Evolutionary conservation across 1,140 invertebrate species (phyloP).

Genomic region (Bombyx mandarina): DNA sequence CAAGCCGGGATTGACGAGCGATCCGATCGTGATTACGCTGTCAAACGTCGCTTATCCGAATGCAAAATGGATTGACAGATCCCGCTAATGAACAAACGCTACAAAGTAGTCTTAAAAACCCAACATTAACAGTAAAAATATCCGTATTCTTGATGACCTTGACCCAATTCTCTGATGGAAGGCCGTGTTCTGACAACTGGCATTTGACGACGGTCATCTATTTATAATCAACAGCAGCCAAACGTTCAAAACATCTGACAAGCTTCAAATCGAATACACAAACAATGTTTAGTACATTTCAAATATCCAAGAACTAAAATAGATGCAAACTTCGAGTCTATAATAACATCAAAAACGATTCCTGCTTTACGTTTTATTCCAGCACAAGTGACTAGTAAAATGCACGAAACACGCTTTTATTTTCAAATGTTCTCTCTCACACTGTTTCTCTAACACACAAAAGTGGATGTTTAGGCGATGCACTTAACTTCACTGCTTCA

Average conservation of each 20-base stretch:
- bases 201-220: slow-evolving; percentile 8
- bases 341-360: background rate
- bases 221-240: slow-evolving; percentile 1
- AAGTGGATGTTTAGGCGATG: slow-evolving; percentile 33
- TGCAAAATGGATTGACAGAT: too few species aligned
- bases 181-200: slow-evolving; percentile 14
- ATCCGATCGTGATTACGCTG: slow-evolving; percentile 56
- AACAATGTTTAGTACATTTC: too few species aligned
- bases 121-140: slow-evolving; percentile 8
- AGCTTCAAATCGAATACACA: too few species aligned
- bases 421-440: slow-evolving; percentile 22
- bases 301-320: too few species aligned
- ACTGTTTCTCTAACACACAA: slow-evolving; percentile 49
- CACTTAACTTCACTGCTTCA: slow-evolving; percentile 62
- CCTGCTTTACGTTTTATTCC: background rate
- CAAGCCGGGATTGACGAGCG: slow-evolving; percentile 66
- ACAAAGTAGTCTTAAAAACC: too few species aligned
- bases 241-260: too few species aligned
- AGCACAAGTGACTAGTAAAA: slow-evolving; percentile 7
- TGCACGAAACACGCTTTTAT: slow-evolving; percentile 55
- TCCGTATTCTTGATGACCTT: slow-evolving; percentile 38
- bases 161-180: slow-evolving; percentile 41
- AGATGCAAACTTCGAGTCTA: background rate
- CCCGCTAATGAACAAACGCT: too few species aligned
- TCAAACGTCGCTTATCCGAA: slow-evolving; percentile 32